phyloP scores from a whole-genome alignment of 2,113 vertebrate species.

The Hemiprocne comata region DNA sequence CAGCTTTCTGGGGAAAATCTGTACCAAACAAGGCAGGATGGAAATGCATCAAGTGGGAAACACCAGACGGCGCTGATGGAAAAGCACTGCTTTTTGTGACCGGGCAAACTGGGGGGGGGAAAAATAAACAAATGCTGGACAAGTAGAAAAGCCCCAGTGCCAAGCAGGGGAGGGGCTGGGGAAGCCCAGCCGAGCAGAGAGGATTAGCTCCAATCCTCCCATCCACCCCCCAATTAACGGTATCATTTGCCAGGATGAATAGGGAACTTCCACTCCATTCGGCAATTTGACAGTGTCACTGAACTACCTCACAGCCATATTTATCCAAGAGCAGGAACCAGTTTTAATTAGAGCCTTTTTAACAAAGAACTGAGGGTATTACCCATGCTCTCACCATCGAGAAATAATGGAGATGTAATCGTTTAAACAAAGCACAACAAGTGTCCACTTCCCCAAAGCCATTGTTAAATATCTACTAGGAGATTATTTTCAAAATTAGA shows the following conservation, averaged over 20 bases:
- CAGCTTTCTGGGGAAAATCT: not conserved
- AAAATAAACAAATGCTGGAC: not conserved
- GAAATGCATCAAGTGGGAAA: not conserved
- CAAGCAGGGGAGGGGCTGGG: not conserved
- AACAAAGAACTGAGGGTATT: constrained; percentile 39
- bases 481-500: constrained; percentile 52
- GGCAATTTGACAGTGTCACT: constrained; percentile 43
- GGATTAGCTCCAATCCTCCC: constrained; percentile 18
- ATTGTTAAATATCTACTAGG: constrained; percentile 47
- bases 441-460: constrained; percentile 65
- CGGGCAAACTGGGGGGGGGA: not conserved
- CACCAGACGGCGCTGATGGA: fast-evolving
- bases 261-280: constrained; percentile 30
- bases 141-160: not conserved
- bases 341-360: constrained; percentile 62
- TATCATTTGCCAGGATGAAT: constrained; percentile 45
- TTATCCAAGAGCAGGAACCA: constrained; percentile 47
- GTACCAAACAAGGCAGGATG: not conserved
- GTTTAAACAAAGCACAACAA: constrained; percentile 69
- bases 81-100: not conserved
- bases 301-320: constrained; percentile 39
- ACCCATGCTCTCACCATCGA: constrained; percentile 57
- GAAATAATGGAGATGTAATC: constrained; percentile 53
- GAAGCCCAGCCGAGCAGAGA: not conserved
- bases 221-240: not conserved